A percentile compares a stretch with the other conserved stretches of the same genome.
Evolutionary conservation across 2,888 invertebrate genomes (phyloP).

Genomic region (Xestia ashworthii): DNA sequence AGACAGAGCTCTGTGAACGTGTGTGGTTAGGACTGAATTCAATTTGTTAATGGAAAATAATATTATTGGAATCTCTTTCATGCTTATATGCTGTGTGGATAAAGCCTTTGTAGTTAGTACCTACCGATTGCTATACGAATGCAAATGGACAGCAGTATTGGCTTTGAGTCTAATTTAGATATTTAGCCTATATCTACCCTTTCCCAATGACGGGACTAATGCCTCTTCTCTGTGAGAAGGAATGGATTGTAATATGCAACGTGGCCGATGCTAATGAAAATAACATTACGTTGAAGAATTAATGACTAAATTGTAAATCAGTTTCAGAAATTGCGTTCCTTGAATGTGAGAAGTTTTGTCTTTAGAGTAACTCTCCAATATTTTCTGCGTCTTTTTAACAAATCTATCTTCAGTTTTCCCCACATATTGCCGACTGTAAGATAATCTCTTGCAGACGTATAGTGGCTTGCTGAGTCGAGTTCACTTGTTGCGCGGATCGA

Average conservation of each 20-base stretch:
- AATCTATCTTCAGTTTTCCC: slow-evolving; percentile 10
- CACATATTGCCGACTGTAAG: slow-evolving; percentile 34
- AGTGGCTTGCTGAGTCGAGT: slow-evolving; percentile 57
- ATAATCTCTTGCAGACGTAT: slow-evolving; percentile 58
- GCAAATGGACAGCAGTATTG: background rate
- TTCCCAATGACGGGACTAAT: background rate
- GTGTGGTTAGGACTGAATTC: slow-evolving; percentile 2
- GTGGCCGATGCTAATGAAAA: background rate
- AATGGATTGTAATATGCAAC: background rate
- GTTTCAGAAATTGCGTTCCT: background rate
- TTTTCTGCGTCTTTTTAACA: background rate
- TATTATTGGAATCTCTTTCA: slow-evolving; percentile 6
- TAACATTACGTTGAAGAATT: background rate
- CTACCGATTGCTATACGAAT: background rate
- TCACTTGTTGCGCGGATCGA: slow-evolving; percentile 83
- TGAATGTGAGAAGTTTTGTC: background rate
- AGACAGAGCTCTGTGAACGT: slow-evolving; percentile 3
- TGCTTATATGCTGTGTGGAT: background rate
- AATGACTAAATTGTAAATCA: background rate
- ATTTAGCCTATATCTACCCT: background rate
- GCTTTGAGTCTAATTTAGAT: background rate
- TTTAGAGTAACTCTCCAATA: background rate
- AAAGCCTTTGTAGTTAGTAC: background rate
- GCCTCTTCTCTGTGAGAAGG: background rate
- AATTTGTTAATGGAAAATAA: slow-evolving; percentile 13